phyloP scores from a whole-genome alignment of 2,113 vertebrate genomes.

The Butorides virescens region DNA sequence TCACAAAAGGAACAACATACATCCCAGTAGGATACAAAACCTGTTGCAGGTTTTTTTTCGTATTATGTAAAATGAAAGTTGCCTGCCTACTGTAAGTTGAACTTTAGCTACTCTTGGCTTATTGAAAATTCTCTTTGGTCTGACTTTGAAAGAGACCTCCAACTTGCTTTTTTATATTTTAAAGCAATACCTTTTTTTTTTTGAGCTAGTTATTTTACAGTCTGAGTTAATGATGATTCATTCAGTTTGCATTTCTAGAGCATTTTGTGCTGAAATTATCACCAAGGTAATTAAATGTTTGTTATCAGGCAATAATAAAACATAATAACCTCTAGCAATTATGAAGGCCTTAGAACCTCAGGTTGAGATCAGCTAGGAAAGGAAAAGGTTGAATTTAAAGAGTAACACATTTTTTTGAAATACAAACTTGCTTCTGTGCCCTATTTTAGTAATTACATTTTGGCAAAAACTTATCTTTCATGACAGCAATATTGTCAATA shows the following conservation, averaged over 20 bases:
- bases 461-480: background rate
- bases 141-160: background rate
- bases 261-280: background rate
- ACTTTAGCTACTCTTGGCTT: background rate
- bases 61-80: background rate
- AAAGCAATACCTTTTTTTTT: background rate
- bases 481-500: background rate
- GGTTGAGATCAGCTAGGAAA: background rate
- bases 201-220: background rate
- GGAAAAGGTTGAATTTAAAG: background rate
- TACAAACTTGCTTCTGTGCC: background rate
- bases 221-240: slow-evolving; percentile 1
- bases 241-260: background rate
- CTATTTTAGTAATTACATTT: background rate
- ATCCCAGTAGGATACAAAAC: background rate
- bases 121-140: background rate
- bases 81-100: background rate
- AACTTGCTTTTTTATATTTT: background rate
- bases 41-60: background rate
- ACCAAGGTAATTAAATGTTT: slow-evolving; percentile 5
- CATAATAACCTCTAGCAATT: background rate
- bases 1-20: background rate
- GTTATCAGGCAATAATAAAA: background rate
- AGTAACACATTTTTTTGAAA: background rate
- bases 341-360: background rate